Base-by-base conservation (phyloP, 2,797 vertebrate genomes). In the Hippopotamyrus pictus region DNA sequence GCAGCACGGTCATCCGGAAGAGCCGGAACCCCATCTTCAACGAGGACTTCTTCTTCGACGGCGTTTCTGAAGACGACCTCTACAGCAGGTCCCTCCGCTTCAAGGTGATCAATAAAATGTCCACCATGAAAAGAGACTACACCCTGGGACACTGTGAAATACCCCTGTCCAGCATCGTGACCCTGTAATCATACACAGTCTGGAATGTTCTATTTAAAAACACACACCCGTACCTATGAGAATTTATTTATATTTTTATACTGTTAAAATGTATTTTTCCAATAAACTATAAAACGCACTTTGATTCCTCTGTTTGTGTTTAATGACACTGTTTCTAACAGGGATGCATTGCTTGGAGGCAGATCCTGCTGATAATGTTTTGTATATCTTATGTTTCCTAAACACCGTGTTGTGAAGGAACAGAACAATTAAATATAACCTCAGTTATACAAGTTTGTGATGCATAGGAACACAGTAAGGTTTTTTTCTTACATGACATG, bases 11-110 rank as follows among this genome's bases (percentile, higher is more conserved):
- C 87, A 97, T 98, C 90, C 95, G 96, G 91, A 97, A 96, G 90
- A 98, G 98, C 92, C 95, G 95, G 25, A 97, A 97, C 92, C 97
- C 97, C 0, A 97, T 97, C 90, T 97, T 98, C 89, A 98, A 97
- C 53, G 97, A 98, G 94, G 98, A 99, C 94, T 98, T 98, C 92
- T 97, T 98, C 94, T 97, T 98, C 82, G 97, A 98, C 1, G 92
- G 95, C 1, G 93, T 98, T 89, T 91, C 95, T 0, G 96, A 97
- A 89, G 96, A 97, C 0, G 95, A 97, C 88, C 92, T 98, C 53
- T 92, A 90, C 88, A 92, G 92, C 90, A 93, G 95, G 89, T 96
- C 96, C 0, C 93, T 98, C 69, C 95, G 96, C 88, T 96, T 98
- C 91, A 97, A 98, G 93, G 97, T 97, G 0, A 94, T 97, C 88